phyloP scores from a whole-genome alignment of 2,113 vertebrate genomes.

The Cebidichthys violaceus region DNA sequence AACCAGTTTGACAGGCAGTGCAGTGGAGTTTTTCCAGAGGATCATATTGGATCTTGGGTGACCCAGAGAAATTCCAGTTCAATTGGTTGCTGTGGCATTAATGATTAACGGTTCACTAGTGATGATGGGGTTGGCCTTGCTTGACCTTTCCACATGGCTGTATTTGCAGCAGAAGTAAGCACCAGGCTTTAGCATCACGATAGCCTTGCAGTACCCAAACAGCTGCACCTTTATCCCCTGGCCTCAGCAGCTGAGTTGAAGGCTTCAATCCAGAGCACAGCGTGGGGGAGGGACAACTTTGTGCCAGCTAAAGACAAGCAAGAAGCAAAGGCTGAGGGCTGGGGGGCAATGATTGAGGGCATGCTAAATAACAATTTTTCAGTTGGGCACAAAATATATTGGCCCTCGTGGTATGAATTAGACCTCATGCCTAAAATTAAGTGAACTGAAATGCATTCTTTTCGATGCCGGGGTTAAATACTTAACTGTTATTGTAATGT shows the following conservation, averaged over 20 bases:
- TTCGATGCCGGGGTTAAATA: constrained; percentile 10
- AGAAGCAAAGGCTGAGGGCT: constrained; percentile 8
- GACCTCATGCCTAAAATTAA: constrained; percentile 42
- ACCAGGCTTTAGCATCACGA: constrained; percentile 66
- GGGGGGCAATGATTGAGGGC: background rate
- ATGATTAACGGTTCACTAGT: constrained; percentile 67
- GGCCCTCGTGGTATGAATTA: constrained; percentile 34
- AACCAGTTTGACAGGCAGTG: constrained; percentile 26
- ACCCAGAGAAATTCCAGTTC: constrained; percentile 62
- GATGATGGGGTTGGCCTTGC: constrained; percentile 62
- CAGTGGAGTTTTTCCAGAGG: constrained; percentile 55
- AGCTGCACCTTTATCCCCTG: constrained; percentile 77
- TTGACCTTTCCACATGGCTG: constrained; percentile 76
- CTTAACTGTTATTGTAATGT: background rate
- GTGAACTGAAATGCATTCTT: constrained; percentile 9
- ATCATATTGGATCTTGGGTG: constrained; percentile 64
- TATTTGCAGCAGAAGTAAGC: constrained; percentile 70
- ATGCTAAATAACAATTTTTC: constrained; percentile 9
- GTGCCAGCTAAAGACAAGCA: constrained; percentile 23
- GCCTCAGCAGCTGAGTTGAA: constrained; percentile 64
- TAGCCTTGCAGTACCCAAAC: constrained; percentile 65
- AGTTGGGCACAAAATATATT: constrained; percentile 37
- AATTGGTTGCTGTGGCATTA: constrained; percentile 61
- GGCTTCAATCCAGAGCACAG: constrained; percentile 31
- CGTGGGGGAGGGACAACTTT: constrained; percentile 11